Evolutionary conservation across 2,113 vertebrate species (phyloP), one percentile per base, ranked within the genome.

Genomic region (Psilopsiagon aurifrons): DNA sequence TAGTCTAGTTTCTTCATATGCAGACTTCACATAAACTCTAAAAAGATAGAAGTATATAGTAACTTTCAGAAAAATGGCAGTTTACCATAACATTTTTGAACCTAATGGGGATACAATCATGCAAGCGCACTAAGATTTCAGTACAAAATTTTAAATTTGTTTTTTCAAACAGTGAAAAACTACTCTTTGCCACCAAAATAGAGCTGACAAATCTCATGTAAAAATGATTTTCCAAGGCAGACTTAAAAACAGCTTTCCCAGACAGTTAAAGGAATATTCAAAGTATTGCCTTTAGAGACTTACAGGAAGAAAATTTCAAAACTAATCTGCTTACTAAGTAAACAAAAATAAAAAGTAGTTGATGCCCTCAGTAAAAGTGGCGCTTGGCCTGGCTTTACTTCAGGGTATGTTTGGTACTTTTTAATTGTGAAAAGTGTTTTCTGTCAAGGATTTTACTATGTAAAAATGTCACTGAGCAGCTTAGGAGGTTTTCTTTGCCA

Each of bases 81-180:
- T 22, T 68, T 66, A 19, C 12, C 4, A 2, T 43, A 39, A 31
- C 6, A n/a, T 6, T 69, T 51, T 74, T 51, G 33, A 86, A 67
- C 24, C 33, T 41, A 14, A 78, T 10, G 0, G 1, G 11, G 37
- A 75, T 17, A 43, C 1, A 37, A 11, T 49, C n/a, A n/a, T n/a
- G 37, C 6, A 69, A 89, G 8, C 64, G 24, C 13, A n/a, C 24
- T 54, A 39, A 64, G 51, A 75, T 70, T 47, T 74, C 39, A 83
- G 11, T 5, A 43, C 19, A 31, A 71, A 49, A 46, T 24, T 5
- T 74, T 52, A 3, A 71, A 29, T 43, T 71, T 0, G 12, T 78
- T 62, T 63, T 62, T 60, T 47, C 14, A 33, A 46, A 46, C 33
- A 63, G 17, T 41, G 10, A 7, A 28, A 69, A 63, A 63, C 2